Evolutionary conservation across 2,797 vertebrate genomes (phyloP), one percentile per base, ranked within the genome.

Genomic region (Coluber constrictor): DNA sequence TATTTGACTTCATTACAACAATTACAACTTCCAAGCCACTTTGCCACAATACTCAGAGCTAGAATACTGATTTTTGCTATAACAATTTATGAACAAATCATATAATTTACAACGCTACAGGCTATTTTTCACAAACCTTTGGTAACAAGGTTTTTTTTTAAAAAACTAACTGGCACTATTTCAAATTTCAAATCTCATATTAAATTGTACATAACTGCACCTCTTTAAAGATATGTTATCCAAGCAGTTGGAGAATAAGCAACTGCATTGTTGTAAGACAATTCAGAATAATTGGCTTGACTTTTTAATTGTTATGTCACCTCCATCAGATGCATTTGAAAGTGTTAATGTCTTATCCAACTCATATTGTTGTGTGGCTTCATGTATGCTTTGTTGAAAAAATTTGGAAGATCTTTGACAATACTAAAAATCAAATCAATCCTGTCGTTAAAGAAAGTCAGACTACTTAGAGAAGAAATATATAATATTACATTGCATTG

Each of bases 231-330:
- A 2, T 90, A 55, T n/a, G 47, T 92, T 89, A 15, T 92, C 47
- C 89, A 95, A 95, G 93, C 66, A 96, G 86, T 87, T 90, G 70
- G 93, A 56, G 79, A 55, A 37, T 55, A 37, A 91, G 32, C 13
- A 94, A 90, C 12, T 95, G 55, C 55, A 90, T 47, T 59, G 55
- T 90, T 2, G 94, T 74, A 88, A 95, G 79, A 94, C 27, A 94
- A 95, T 0, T 95, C 32, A 83, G 79, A 89, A 96, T 92, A 87
- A 88, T 20, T 95, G 92, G 29, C 90, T 95, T 95, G 51, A 88
- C 91, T 59, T 23, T 63, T 79, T 90, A 95, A 79, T 12, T 47
- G 83, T 0, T 0, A 95, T 66, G 25, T 95, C 60, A 94, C 86
- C 94, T 92, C 91, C 74, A 87, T 93, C 37, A 61, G 37, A 92